phyloP scores from a whole-genome alignment of 2,113 vertebrate genomes.

The Pachyramphus minor region DNA sequence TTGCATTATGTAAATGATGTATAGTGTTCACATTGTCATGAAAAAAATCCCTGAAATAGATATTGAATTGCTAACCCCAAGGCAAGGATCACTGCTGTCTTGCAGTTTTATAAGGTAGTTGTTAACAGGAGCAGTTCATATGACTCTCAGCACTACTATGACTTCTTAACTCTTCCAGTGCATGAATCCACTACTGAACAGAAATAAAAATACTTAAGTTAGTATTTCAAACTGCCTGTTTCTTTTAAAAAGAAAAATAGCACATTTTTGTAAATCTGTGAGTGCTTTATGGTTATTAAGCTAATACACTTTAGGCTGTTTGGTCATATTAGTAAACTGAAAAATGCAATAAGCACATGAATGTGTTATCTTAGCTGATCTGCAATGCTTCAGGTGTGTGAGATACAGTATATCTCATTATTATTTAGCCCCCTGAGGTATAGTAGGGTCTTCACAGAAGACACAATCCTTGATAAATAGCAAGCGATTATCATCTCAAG shows the following conservation, averaged over 20 bases:
- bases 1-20: conserved; percentile 53
- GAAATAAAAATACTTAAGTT: not conserved
- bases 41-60: not conserved
- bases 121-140: conserved; percentile 13
- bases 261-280: not conserved
- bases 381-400: conserved; percentile 26
- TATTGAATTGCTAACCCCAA: conserved; percentile 29
- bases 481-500: conserved; percentile 29
- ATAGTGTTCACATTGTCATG: conserved; percentile 31
- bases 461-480: not conserved
- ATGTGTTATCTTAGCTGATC: conserved; percentile 1
- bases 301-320: conserved; percentile 25
- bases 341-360: not conserved
- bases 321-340: conserved; percentile 31
- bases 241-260: not conserved
- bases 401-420: not conserved
- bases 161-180: conserved; percentile 30
- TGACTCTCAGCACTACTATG: not conserved
- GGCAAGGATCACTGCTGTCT: conserved; percentile 51
- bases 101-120: conserved; percentile 33
- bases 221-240: not conserved
- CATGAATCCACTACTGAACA: not conserved
- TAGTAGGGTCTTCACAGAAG: not conserved
- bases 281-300: not conserved
- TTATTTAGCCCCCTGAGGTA: conserved; percentile 12